Evolutionary conservation across 2,113 vertebrate genomes (phyloP).

Genomic region (Thomomys bottae): DNA sequence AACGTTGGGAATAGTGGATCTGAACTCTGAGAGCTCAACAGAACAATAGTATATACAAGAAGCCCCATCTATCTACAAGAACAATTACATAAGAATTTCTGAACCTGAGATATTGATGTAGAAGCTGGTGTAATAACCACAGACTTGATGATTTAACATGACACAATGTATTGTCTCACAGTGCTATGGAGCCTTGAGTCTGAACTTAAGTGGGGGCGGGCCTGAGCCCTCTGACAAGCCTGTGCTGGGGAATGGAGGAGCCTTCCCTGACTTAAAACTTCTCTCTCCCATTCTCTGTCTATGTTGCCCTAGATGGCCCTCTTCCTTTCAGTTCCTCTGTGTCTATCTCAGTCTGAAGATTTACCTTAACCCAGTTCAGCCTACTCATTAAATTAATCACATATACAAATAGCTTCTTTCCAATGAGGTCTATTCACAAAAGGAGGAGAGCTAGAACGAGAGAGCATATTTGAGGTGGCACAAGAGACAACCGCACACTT

Average conservation of each 20-base stretch:
- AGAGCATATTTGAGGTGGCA: background rate
- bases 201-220: background rate
- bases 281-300: background rate
- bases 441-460: background rate
- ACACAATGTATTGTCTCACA: background rate
- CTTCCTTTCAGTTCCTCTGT: background rate
- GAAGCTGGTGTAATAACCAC: background rate
- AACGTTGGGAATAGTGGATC: background rate
- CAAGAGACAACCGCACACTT: background rate
- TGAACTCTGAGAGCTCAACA: background rate
- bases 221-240: background rate
- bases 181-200: background rate
- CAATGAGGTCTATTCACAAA: background rate
- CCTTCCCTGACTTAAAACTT: background rate
- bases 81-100: slow-evolving; percentile 33
- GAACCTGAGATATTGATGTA: background rate
- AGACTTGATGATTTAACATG: background rate
- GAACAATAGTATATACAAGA: background rate
- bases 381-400: background rate
- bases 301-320: background rate
- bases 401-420: background rate
- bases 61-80: background rate
- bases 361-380: background rate
- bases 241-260: too few species aligned
- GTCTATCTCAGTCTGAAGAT: background rate